Evolutionary conservation across 2,797 vertebrate genomes (phyloP).

Genomic region (Pelobates cultripes): DNA sequence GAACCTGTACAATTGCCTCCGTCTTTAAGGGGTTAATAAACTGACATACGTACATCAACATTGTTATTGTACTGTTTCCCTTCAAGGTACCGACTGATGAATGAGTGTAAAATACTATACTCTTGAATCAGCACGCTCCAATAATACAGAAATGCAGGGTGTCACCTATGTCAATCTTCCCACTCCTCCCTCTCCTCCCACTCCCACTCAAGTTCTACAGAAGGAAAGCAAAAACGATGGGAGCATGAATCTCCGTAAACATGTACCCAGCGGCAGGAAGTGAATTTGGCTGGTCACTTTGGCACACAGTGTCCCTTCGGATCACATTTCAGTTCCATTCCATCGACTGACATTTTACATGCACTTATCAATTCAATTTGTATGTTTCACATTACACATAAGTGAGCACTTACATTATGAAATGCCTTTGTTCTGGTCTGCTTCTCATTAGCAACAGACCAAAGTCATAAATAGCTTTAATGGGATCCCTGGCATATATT

Average conservation of each 20-base stretch:
- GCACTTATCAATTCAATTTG: constrained; percentile 36
- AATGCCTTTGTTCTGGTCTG: constrained; percentile 25
- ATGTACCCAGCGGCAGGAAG: constrained; percentile 9
- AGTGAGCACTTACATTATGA: constrained; percentile 23
- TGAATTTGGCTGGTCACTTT: constrained; percentile 13
- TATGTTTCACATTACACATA: constrained; percentile 22
- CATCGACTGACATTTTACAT: constrained; percentile 11
- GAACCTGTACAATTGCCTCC: too few relatives aligned
- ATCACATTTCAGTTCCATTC: constrained; percentile 16
- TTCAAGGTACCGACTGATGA: constrained; percentile 20
- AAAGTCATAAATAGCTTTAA: neutral
- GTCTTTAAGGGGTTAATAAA: too few relatives aligned
- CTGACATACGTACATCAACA: neutral
- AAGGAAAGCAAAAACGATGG: constrained; percentile 5
- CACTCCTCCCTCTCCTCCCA: neutral
- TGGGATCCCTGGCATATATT: neutral
- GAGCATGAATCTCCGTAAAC: constrained; percentile 37
- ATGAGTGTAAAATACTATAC: neutral
- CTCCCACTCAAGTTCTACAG: constrained; percentile 13
- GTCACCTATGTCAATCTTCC: constrained; percentile 3
- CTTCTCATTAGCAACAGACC: constrained; percentile 28
- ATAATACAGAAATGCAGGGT: neutral
- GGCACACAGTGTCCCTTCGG: constrained; percentile 12
- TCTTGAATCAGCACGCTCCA: constrained; percentile 15
- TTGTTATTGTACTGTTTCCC: constrained; percentile 1